Percentiles rank a stretch among this genome's conserved stretches.
Evolutionary conservation across 2,797 vertebrate genomes (phyloP).

Genomic region (Threskiornis aethiopicus): DNA sequence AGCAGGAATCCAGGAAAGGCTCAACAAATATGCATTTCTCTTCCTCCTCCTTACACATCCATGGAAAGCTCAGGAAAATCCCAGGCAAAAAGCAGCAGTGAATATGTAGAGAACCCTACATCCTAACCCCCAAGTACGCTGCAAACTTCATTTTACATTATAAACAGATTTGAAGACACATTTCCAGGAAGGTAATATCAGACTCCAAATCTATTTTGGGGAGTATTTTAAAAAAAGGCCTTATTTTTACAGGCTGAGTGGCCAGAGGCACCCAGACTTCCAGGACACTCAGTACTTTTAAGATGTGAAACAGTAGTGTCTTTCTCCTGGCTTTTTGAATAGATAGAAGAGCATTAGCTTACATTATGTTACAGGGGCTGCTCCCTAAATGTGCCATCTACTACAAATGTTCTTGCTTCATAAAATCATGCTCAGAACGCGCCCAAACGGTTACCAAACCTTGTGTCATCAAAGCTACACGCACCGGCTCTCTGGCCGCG

Average conservation of each 20-base stretch:
- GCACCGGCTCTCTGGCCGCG: fast-evolving
- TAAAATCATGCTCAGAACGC: not conserved
- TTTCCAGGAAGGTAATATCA: not conserved
- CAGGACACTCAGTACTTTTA: not conserved
- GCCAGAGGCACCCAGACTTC: not conserved
- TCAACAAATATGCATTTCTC: not conserved
- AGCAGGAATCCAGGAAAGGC: not conserved
- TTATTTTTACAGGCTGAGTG: not conserved
- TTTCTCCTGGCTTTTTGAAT: not conserved
- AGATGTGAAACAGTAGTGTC: not conserved
- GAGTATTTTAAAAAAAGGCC: not conserved
- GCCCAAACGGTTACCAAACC: not conserved
- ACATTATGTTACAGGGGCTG: not conserved
- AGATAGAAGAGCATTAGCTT: not conserved
- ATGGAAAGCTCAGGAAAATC: not conserved
- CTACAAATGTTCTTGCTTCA: not conserved
- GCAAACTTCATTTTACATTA: not conserved
- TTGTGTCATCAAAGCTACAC: not conserved
- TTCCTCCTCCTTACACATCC: not conserved
- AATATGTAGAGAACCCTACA: not conserved
- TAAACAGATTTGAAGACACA: not conserved
- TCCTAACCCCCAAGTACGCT: not conserved
- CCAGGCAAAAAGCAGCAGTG: not conserved
- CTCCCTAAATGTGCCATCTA: not conserved
- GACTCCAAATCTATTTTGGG: not conserved